A percentile compares a stretch with the other conserved stretches of the same genome.
Evolutionary conservation across 1,140 invertebrate genomes (phyloP).

Genomic region (Phortica variegata): DNA sequence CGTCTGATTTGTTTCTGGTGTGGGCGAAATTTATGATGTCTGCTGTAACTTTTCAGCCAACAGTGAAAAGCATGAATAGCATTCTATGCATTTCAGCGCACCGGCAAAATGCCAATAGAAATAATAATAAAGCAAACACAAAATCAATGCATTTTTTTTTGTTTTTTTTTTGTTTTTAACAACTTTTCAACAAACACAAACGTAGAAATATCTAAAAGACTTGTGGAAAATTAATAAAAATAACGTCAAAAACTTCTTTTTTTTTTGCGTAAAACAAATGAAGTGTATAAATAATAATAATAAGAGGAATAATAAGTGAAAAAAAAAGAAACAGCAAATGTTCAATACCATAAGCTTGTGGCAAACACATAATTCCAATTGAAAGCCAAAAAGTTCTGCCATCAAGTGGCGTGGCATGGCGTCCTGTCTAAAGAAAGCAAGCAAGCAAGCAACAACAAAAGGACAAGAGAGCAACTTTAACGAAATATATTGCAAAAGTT

Average conservation of each 20-base stretch:
- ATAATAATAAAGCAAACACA: conserved; percentile 24
- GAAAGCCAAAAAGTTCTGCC: conserved; percentile 3
- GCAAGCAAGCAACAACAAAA: no score
- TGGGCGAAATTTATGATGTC: conserved; percentile 44
- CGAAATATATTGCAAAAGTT: conserved; percentile 40
- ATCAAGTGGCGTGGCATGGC: conserved; percentile 21
- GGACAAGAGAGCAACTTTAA: no score
- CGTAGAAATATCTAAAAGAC: conserved; percentile 17
- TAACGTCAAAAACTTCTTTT: conserved; percentile 25
- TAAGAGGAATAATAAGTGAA: no score
- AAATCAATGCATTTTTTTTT: conserved; percentile 4
- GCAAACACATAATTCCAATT: conserved; percentile 27
- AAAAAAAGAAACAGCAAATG: conserved; percentile 37
- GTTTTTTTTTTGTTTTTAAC: no score
- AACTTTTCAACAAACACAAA: conserved; percentile 7
- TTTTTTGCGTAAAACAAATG: conserved; percentile 24
- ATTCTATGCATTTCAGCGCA: conserved; percentile 24
- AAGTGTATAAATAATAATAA: no score
- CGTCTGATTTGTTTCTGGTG: conserved; percentile 13
- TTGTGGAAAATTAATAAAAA: conserved; percentile 3
- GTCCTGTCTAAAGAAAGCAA: no score
- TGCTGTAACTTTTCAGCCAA: conserved; percentile 40
- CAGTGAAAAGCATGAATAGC: conserved; percentile 29
- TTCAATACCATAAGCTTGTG: conserved; percentile 8
- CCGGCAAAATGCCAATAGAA: conserved; percentile 39